Percentiles rank a stretch among this genome's conserved stretches.
These are phyloP conservation scores for Antedon mediterranea DNA, from an alignment of 53 echinoderm and acorn worm genomes.

Conservation along the genomic window DNA sequence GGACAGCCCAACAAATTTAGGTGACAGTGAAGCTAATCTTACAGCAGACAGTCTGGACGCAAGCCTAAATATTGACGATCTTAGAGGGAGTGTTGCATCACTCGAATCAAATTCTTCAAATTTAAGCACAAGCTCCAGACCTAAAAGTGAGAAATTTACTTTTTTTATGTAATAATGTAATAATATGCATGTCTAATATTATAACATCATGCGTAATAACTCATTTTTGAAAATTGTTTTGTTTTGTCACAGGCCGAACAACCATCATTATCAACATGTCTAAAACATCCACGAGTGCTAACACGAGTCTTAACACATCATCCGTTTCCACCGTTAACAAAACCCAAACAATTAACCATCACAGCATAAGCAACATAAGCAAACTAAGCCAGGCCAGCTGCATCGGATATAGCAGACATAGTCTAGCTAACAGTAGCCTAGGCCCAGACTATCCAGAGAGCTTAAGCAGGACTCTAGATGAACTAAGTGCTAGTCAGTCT, in stretches of 20 bases:
- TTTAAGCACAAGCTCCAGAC: constrained; percentile 37
- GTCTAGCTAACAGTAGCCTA: background rate
- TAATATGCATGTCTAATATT: too few relatives aligned
- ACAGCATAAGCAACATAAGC: background rate
- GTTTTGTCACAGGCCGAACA: constrained; percentile 24
- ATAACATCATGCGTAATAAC: too few relatives aligned
- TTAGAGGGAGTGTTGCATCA: constrained; percentile 23
- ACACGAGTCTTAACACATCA: background rate
- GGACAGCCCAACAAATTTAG: background rate
- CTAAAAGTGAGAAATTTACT: background rate
- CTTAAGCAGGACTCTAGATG: constrained; percentile 71
- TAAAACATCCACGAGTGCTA: constrained; percentile 7
- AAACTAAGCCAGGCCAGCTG: constrained; percentile 11
- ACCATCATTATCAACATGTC: constrained; percentile 34
- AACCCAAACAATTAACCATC: background rate
- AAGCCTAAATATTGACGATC: constrained; percentile 31
- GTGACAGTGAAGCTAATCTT: constrained; percentile 8
- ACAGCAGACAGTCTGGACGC: background rate
- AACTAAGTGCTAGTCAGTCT: constrained; percentile 35
- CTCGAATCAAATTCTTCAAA: constrained; percentile 14
- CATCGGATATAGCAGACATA: constrained; percentile 8
- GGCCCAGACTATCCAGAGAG: constrained; percentile 44
- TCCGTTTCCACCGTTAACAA: background rate
- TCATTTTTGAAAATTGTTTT: background rate
- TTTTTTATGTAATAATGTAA: too few relatives aligned